Evolutionary conservation across 1,140 invertebrate genomes (phyloP), one percentile per base, ranked within the genome.

Genomic region (Drosophila pectinifera): DNA sequence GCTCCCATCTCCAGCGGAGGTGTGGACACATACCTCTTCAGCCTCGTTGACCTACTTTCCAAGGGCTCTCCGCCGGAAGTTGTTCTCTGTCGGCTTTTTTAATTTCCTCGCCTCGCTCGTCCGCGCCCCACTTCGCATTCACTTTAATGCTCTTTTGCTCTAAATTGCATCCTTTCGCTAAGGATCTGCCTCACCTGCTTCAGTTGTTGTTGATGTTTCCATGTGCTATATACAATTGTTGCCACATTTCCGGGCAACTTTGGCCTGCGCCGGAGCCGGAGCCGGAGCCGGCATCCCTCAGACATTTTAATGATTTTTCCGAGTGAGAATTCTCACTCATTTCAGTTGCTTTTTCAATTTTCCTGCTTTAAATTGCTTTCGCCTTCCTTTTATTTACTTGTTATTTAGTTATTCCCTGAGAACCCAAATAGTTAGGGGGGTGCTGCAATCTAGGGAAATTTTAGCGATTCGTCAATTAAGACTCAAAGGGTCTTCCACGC

Each of bases 251-350:
- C 75, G 82, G 69, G 39, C 63, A 73, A 63, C 65, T 79, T 72
- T 73, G 26, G 73, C 61, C 49, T 31, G 45, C 26, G 13, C 49
- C 46, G 26, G 43, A 42, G 18, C 62, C 56, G 56, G 54, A 57
- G 62, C 55, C 61, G 42, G n/a, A n/a, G n/a, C n/a, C n/a, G n/a
- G 63, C 73, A 59, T 79, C 80, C 80, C 79, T 82, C 75, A 88
- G 83, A 88, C 83, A 43, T 68, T 82, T 82, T 86, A 88, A 86
- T 88, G 83, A 86, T 86, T 86, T 53, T 86, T 88, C 75, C 67
- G 67, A 88, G 83, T 79, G 75, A 82, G 70, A 72, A 76, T 86
- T 78, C 72, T 63, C 46, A 22, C 51, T 54, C 45, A 34, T 46
- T 51, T 58, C 16, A 13, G 28, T 51, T 62, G 48, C 53, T 49